phyloP scores from a whole-genome alignment of 2,888 invertebrate species.

The Acleris holmiana region DNA sequence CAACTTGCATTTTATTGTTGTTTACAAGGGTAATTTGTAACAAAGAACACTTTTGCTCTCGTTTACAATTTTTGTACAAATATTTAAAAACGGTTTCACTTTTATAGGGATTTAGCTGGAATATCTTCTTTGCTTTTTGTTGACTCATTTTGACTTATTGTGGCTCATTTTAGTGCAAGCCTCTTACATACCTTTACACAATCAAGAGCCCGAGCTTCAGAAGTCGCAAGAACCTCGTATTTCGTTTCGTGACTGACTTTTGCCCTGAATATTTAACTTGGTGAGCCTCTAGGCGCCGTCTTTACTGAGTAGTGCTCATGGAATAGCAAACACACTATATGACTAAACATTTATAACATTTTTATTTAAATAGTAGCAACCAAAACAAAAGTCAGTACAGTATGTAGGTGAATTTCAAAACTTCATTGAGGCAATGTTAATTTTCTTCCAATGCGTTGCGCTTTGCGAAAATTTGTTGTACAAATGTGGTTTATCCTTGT shows the following conservation, averaged over 20 bases:
- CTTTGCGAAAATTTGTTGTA: no score
- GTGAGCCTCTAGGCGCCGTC: slow-evolving; percentile 64
- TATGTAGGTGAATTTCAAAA: no score
- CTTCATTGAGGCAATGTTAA: no score
- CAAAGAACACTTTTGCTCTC: slow-evolving; percentile 64
- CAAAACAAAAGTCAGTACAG: no score
- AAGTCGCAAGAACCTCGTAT: slow-evolving; percentile 55
- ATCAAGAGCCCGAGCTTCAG: slow-evolving; percentile 32
- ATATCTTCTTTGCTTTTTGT: background rate
- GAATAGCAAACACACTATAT: slow-evolving; percentile 51
- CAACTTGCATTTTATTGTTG: slow-evolving; percentile 38
- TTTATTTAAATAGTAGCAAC: background rate
- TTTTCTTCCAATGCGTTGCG: no score
- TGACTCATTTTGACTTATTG: slow-evolving; percentile 19
- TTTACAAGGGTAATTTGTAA: slow-evolving; percentile 49
- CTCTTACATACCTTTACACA: slow-evolving; percentile 24
- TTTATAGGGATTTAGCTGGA: slow-evolving; percentile 41
- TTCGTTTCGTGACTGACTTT: slow-evolving; percentile 77
- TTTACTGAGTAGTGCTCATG: slow-evolving; percentile 53
- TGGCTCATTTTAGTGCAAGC: slow-evolving; percentile 1
- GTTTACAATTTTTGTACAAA: slow-evolving; percentile 50
- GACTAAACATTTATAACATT: slow-evolving; percentile 29
- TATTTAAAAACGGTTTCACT: slow-evolving; percentile 46
- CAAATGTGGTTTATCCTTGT: no score
- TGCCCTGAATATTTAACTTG: slow-evolving; percentile 78